A percentile compares a stretch with the other conserved stretches of the same genome.
These are phyloP conservation scores for Glyptemys insculpta DNA, from an alignment of 2,797 vertebrate species.

Conservation along the genomic window DNA sequence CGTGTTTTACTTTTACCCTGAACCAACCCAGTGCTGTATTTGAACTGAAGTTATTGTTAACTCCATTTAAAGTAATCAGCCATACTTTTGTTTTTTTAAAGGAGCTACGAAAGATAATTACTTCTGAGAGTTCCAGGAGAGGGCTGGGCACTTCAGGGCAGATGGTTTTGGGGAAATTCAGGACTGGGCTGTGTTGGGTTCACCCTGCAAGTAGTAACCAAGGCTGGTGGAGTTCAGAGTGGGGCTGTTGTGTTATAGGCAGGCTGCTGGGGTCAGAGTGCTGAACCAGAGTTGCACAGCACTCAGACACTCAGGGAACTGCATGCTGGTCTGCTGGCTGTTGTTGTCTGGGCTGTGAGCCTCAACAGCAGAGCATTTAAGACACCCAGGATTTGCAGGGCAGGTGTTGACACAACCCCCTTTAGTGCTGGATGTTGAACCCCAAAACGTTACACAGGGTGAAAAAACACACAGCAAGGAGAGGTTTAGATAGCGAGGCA, in stretches of 20 bases:
- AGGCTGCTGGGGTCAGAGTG: background rate
- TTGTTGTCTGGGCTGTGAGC: background rate
- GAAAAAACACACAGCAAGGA: background rate
- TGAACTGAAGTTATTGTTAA: background rate
- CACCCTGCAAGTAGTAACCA: background rate
- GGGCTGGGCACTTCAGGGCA: background rate
- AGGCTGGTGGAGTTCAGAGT: background rate
- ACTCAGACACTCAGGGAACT: background rate
- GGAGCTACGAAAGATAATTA: background rate
- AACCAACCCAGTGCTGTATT: background rate
- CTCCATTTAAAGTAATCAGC: background rate
- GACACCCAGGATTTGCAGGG: background rate
- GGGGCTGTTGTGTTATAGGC: background rate
- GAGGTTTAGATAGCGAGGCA: background rate
- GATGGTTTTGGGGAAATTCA: background rate
- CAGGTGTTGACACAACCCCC: background rate
- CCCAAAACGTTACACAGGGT: background rate
- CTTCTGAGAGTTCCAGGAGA: background rate
- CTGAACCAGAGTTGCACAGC: background rate
- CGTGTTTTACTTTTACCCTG: background rate
- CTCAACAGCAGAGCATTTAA: background rate
- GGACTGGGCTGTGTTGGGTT: background rate
- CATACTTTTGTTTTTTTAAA: too few relatives aligned
- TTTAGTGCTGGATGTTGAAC: background rate
- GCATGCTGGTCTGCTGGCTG: background rate